Base-by-base conservation (phyloP, 2,113 vertebrate genomes). In the Strix uralensis region DNA sequence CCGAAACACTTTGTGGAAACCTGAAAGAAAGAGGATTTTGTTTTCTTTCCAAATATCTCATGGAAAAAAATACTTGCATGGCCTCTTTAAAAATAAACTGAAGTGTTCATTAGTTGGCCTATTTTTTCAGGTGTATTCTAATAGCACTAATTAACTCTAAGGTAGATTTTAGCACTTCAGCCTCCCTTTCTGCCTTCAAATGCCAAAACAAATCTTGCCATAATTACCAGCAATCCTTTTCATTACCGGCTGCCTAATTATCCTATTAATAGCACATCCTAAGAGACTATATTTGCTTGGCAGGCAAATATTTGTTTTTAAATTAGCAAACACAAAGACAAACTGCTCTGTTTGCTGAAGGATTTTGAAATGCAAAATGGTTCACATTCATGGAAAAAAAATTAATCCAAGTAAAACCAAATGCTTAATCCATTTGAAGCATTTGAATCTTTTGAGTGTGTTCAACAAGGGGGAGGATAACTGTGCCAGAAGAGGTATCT, bases 221-320 rank as follows among this genome's bases (percentile, higher is more conserved):
- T 99, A 99, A 99, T 99, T 99, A 99, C 98, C 98, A 98, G 98
- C 99, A 99, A 99, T 99, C 99, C 99, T 99, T 99, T 99, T 99
- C 99, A 99, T 99, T 99, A 99, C 98, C 96, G 97, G 98, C 98
- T 99, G 99, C 98, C 99, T 99, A 99, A 99, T 99, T 99, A 99
- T 98, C 99, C 99, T 99, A 99, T 99, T 99, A 99, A 99, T 99
- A 99, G 99, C 99, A 98, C 98, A 98, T 99, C 99, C 99, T 99
- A 96, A 98, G 99, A 99, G 99, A 99, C 98, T 97, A 98, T 98
- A 98, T 98, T 98, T 98, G 98, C 98, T 98, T 98, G 98, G 98
- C 99, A 98, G 98, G 98, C 99, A 99, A 99, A 99, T 99, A 99
- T 99, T 99, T 99, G 99, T 99, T 99, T 98, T 98, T 98, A 98